These are phyloP conservation scores for Pristionchus entomophagus DNA, from an alignment of 2,888 invertebrate species.

Conservation along the genomic window DNA sequence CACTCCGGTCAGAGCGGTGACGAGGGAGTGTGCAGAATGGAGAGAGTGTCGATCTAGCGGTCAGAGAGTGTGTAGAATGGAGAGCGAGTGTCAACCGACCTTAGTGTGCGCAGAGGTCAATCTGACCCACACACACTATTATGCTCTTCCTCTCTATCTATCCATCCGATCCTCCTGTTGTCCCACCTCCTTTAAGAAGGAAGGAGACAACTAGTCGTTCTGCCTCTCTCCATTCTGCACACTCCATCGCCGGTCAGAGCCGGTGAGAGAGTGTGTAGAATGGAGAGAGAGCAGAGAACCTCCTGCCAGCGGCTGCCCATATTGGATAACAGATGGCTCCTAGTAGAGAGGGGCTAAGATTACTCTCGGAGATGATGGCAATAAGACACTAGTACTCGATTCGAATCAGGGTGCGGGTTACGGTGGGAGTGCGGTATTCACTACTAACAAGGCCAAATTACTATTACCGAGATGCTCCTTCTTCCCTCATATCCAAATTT, in stretches of 20 bases:
- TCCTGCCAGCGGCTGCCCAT: neutral
- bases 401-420: neutral
- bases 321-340: slow-evolving; percentile 25
- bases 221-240: no score
- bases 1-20: no score
- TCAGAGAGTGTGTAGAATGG: no score
- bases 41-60: no score
- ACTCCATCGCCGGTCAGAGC: no score
- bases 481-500: no score
- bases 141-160: slow-evolving; percentile 1
- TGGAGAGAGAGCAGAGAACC: no score
- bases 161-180: neutral
- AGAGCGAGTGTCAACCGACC: neutral
- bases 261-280: no score
- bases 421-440: neutral
- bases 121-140: neutral
- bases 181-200: neutral
- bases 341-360: neutral
- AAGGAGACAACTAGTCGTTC: neutral
- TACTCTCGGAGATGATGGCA: neutral
- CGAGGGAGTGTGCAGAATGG: no score
- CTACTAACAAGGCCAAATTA: no score
- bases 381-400: neutral
- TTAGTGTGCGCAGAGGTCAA: slow-evolving; percentile 27
- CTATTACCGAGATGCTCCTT: no score